Evolutionary conservation across 2,888 invertebrate genomes (phyloP).

Genomic region (Allolobophora icterica): DNA sequence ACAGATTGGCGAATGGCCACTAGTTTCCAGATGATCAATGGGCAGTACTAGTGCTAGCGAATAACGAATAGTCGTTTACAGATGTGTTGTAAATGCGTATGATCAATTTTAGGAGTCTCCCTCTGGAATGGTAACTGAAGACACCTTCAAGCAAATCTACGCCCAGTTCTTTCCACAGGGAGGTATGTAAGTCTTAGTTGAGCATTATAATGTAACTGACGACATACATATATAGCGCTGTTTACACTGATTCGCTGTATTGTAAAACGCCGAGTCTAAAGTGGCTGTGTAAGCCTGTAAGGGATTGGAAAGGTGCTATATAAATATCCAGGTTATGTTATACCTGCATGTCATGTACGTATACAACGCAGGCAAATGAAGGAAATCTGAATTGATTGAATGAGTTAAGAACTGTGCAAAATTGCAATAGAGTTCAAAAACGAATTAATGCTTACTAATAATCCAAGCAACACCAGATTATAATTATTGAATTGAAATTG

Average conservation of each 20-base stretch:
- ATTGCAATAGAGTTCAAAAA: no score
- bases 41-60: background rate
- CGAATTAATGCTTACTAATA: no score
- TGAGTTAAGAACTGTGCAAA: no score
- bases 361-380: no score
- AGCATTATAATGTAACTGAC: background rate
- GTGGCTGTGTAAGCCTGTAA: background rate
- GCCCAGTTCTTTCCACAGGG: conserved; percentile 97
- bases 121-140: conserved; percentile 91
- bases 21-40: background rate
- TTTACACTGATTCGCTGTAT: background rate
- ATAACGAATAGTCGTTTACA: background rate
- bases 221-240: background rate
- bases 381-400: no score
- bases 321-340: no score
- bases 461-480: no score
- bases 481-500: no score
- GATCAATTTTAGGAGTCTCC: conserved; percentile 69
- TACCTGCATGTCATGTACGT: no score
- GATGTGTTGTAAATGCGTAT: background rate
- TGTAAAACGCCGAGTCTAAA: background rate
- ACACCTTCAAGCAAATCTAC: conserved; percentile 93
- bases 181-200: conserved; percentile 72
- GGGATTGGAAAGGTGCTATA: background rate
- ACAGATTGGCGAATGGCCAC: background rate